Conservation (phyloP, 1,140 invertebrate species). For the Calosoma granatense region DNA sequence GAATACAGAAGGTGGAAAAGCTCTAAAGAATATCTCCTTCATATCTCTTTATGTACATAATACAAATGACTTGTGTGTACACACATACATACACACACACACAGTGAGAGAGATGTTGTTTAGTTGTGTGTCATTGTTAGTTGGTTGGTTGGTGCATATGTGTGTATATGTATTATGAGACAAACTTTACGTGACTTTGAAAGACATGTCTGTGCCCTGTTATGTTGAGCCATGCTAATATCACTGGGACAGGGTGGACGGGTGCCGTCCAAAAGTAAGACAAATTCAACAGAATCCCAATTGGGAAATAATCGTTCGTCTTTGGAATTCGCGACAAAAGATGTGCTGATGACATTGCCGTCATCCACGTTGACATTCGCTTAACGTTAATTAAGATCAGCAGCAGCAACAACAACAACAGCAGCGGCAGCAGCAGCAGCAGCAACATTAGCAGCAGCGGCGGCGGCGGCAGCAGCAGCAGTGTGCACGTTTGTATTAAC, state of each 20-base stretch:
- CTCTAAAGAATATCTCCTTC: not conserved
- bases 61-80: not conserved
- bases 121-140: no score
- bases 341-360: slow-evolving; percentile 10
- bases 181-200: not conserved
- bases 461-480: no score
- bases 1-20: slow-evolving; percentile 4
- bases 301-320: slow-evolving; percentile 11
- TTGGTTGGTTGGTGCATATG: not conserved
- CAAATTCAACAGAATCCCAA: slow-evolving; percentile 18
- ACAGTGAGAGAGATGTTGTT: not conserved
- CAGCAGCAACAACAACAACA: not conserved
- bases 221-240: slow-evolving; percentile 25
- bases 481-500: no score
- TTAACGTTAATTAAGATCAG: slow-evolving; percentile 8
- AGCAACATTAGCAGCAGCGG: no score
- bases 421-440: not conserved
- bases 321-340: not conserved
- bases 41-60: not conserved
- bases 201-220: not conserved
- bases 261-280: slow-evolving; percentile 21
- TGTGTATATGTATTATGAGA: not conserved
- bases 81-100: not conserved
- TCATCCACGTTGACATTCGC: slow-evolving; percentile 10
- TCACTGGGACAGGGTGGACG: slow-evolving; percentile 20